Evolutionary conservation across 2,113 vertebrate genomes (phyloP).

Genomic region (Glaucidium brasilianum): DNA sequence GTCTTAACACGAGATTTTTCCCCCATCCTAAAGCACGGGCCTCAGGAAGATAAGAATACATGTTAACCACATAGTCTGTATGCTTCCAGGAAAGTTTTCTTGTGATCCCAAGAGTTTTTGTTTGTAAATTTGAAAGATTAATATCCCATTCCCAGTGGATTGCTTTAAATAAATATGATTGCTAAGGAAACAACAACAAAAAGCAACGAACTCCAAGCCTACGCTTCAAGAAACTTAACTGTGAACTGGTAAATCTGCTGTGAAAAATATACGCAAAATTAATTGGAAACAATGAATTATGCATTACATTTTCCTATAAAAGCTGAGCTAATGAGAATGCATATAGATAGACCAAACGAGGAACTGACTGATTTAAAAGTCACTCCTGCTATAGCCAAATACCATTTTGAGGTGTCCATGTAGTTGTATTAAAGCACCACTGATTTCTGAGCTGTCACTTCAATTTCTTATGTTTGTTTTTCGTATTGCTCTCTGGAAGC

Average conservation of each 20-base stretch:
- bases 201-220: background rate
- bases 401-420: background rate
- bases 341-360: background rate
- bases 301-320: background rate
- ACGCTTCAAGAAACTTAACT: background rate
- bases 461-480: background rate
- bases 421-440: background rate
- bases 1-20: background rate
- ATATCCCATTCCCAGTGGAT: background rate
- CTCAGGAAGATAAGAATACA: background rate
- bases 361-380: background rate
- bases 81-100: background rate
- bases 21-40: background rate
- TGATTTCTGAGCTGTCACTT: background rate
- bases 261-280: background rate
- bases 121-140: background rate
- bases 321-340: background rate
- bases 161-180: background rate
- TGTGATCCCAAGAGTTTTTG: background rate
- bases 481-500: background rate
- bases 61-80: background rate
- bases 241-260: background rate
- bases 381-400: background rate
- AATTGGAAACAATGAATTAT: background rate
- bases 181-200: background rate